Percentiles rank a stretch among this genome's conserved stretches.
These are phyloP conservation scores for Muschampia plurimacula DNA, from an alignment of 2,888 invertebrate species.

Conservation along the genomic window DNA sequence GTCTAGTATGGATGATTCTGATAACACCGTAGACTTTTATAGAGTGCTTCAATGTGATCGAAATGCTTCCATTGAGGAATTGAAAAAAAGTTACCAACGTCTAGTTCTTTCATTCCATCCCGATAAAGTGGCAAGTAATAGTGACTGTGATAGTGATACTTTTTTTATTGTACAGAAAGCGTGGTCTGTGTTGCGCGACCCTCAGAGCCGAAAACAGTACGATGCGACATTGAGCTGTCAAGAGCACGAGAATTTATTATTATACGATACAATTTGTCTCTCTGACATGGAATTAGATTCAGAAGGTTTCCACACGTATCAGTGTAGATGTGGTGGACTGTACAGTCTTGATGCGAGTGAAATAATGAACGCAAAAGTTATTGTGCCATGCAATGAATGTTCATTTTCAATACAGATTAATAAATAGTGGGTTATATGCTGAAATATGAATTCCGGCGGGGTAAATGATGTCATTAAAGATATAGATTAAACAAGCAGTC, in stretches of 20 bases:
- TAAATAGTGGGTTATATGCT: slow-evolving; percentile 41
- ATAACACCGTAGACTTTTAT: slow-evolving; percentile 76
- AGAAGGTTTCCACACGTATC: slow-evolving; percentile 76
- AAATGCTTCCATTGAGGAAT: slow-evolving; percentile 82
- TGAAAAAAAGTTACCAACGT: slow-evolving; percentile 87
- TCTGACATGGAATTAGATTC: slow-evolving; percentile 75
- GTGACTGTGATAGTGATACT: slow-evolving; percentile 51
- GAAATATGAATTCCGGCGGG: neutral
- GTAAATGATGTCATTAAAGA: too few species aligned
- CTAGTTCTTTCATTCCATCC: slow-evolving; percentile 86
- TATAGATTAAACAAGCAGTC: too few species aligned
- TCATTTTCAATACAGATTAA: slow-evolving; percentile 88
- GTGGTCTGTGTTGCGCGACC: slow-evolving; percentile 89
- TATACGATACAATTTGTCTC: slow-evolving; percentile 85
- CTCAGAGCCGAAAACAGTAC: slow-evolving; percentile 86
- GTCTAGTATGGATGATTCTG: slow-evolving; percentile 15
- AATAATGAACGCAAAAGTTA: slow-evolving; percentile 60
- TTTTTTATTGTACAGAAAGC: slow-evolving; percentile 87
- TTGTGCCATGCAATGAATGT: slow-evolving; percentile 90
- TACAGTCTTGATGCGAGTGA: slow-evolving; percentile 74
- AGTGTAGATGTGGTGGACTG: slow-evolving; percentile 89
- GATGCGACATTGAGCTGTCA: slow-evolving; percentile 87
- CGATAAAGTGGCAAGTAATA: slow-evolving; percentile 75
- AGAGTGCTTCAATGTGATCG: slow-evolving; percentile 82
- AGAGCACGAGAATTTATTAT: slow-evolving; percentile 84